A percentile compares a stretch with the other conserved stretches of the same genome.
Evolutionary conservation across 2,113 vertebrate species (phyloP).

Genomic region (Caloenas nicobarica): DNA sequence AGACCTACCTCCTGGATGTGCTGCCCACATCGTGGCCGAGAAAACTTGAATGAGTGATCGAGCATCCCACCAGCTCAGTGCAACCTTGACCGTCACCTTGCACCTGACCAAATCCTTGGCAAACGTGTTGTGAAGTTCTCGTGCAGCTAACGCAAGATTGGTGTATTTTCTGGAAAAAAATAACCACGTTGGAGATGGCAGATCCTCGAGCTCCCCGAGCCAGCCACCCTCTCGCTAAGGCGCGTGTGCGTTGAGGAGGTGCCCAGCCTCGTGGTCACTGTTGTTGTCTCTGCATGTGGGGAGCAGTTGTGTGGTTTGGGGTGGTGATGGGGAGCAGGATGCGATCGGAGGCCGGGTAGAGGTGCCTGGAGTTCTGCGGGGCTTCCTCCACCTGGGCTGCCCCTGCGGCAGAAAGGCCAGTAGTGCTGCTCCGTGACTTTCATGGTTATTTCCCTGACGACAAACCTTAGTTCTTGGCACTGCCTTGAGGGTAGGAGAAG

Average conservation of each 20-base stretch:
- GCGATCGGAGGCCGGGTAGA: neutral
- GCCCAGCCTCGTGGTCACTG: accelerated
- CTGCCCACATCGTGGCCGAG: accelerated
- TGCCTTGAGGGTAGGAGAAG: neutral
- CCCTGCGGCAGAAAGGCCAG: neutral
- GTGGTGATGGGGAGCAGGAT: neutral
- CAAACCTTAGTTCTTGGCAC: neutral
- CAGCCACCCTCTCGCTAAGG: accelerated
- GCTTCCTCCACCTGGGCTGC: neutral
- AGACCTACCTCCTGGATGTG: neutral
- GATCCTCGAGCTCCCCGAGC: neutral
- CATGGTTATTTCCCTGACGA: neutral
- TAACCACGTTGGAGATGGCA: neutral
- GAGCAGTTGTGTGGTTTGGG: neutral
- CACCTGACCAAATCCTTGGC: neutral
- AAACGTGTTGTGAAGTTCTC: accelerated
- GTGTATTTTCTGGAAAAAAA: neutral
- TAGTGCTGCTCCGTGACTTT: neutral
- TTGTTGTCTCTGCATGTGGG: neutral
- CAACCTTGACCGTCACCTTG: accelerated
- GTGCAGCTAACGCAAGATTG: neutral
- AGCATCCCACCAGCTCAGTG: neutral
- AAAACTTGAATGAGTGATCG: neutral
- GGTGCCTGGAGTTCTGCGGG: neutral
- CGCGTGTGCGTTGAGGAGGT: accelerated